These are phyloP conservation scores for Delichon dasypus DNA, from an alignment of 2,797 vertebrate species.

Conservation along the genomic window DNA sequence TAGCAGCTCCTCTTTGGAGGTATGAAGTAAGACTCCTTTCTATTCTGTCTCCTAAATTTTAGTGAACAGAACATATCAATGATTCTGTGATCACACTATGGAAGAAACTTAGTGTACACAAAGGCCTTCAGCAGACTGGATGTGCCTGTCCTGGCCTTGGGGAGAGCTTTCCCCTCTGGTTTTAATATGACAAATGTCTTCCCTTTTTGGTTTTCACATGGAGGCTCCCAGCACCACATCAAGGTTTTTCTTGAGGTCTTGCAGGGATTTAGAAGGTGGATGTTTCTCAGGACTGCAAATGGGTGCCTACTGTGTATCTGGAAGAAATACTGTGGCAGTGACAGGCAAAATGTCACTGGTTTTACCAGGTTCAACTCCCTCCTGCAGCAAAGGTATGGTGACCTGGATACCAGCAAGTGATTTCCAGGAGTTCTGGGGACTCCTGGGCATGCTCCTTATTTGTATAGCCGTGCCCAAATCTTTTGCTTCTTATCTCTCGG, in stretches of 20 bases:
- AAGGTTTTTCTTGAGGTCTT: not conserved
- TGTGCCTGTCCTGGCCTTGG: not conserved
- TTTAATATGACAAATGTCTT: not conserved
- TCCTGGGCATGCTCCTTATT: not conserved
- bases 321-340: not conserved
- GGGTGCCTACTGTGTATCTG: not conserved
- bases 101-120: not conserved
- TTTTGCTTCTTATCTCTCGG: not conserved
- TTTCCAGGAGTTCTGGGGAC: not conserved
- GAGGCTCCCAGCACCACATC: not conserved
- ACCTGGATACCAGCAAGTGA: not conserved
- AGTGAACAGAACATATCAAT: not conserved
- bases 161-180: not conserved
- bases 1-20: not conserved
- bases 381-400: not conserved
- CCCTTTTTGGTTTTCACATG: not conserved
- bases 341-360: not conserved
- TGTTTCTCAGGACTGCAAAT: accelerated
- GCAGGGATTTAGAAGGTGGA: not conserved
- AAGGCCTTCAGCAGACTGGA: not conserved
- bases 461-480: not conserved
- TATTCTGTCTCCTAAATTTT: not conserved
- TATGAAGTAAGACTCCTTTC: not conserved
- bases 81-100: accelerated
- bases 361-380: not conserved